Base-by-base conservation (phyloP, 2,888 invertebrate species). In the Dyspetes luteomarginatus region DNA sequence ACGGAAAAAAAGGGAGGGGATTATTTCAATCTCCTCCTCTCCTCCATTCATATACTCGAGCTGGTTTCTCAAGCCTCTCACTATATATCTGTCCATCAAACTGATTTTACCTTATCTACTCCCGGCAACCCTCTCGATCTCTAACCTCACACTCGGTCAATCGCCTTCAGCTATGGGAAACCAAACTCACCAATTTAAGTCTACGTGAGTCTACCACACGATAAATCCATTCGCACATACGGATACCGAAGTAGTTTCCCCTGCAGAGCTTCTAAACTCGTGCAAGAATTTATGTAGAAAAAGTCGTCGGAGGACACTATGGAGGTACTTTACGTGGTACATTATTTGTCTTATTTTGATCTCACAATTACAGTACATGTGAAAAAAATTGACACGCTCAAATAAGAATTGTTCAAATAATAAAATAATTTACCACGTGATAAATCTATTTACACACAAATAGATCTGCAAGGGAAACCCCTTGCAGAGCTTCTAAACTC, bases 141-240 rank as follows among this genome's bases (percentile, higher is more conserved):
- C 12, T 68, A 41, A 55, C 26, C 28, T 45, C 62, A 1, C 19
- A n/a, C 30, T n/a, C 7, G 55, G 24, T 7, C 56, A 45, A 68
- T 19, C 52, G 62, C 64, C n/a, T 17, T 68, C 62, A 62, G 52
- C 41, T 45, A 43, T 43, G 72, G 60, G 48, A 64, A 69, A 79
- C 73, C 74, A 48, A 64, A 69, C 68, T 73, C 78, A 79, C 74
- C 69, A 43, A 74, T 74, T 74, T 68, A 69, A 64, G 79, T 69
- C 74, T 64, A 64, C 65, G 55, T 26, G 62, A 68, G 48, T 64
- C 68, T 50, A 74, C 68, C 68, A 30, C 64, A 26, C 55, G 64
- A 74, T 74, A 74, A 79, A 79, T 79, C 69, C 74, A 36, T 15
- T 9, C 24, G 45, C n/a, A n/a, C n/a, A n/a, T 19, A 58, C 62